These are phyloP conservation scores for Colius striatus DNA, from an alignment of 2,113 vertebrate genomes.

Conservation along the genomic window DNA sequence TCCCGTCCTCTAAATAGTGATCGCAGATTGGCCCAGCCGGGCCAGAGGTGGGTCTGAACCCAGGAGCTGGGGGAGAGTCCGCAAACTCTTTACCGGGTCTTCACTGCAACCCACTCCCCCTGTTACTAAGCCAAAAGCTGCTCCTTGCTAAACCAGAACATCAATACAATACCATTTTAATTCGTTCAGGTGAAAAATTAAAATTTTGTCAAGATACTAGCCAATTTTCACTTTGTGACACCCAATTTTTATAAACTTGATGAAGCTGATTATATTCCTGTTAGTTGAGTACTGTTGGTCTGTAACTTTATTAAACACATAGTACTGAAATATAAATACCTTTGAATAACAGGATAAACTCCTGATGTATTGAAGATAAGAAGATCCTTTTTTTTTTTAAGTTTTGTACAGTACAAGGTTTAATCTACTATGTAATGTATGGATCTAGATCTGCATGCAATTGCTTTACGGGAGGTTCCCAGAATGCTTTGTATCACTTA, in stretches of 20 bases:
- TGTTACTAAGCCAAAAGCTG: too few relatives aligned
- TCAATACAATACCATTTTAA: too few relatives aligned
- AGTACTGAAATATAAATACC: neutral
- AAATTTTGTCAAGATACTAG: neutral
- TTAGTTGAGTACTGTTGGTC: neutral
- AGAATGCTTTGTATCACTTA: neutral
- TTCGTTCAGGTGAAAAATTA: neutral
- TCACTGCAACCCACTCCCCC: too few relatives aligned
- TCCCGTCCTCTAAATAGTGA: too few relatives aligned
- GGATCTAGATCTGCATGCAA: neutral
- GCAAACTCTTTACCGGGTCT: too few relatives aligned
- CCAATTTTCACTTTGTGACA: neutral
- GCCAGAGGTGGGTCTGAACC: too few relatives aligned
- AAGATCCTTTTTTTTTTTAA: neutral
- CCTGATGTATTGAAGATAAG: neutral
- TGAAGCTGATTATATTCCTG: too few relatives aligned
- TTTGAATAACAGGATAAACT: neutral
- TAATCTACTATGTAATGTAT: neutral
- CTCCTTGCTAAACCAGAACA: too few relatives aligned
- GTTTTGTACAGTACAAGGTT: neutral
- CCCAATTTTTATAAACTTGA: neutral
- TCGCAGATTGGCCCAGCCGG: too few relatives aligned
- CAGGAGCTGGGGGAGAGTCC: too few relatives aligned
- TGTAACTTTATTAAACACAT: neutral
- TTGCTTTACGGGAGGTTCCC: rapidly evolving